Percentiles rank a stretch among this genome's conserved stretches.
Conservation (phyloP, 2,113 vertebrate genomes). For the Laticauda colubrina region DNA sequence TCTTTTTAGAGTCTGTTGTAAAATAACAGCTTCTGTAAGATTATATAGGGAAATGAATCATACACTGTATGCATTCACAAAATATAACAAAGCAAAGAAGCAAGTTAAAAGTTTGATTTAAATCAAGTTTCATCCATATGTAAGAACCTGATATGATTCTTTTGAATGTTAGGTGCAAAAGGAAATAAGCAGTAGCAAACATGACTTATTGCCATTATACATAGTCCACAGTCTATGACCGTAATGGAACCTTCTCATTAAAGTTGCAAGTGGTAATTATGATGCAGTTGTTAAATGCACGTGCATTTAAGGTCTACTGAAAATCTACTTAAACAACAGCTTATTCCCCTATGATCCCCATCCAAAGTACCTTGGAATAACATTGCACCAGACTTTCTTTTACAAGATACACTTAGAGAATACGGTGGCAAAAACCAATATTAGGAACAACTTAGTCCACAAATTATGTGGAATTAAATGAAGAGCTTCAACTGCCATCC, state of each 20-base stretch:
- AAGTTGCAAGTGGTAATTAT: neutral
- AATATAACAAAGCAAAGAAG: neutral
- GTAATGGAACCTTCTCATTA: neutral
- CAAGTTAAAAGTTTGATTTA: neutral
- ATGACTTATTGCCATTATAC: neutral
- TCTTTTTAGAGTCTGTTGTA: neutral
- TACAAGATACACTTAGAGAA: neutral
- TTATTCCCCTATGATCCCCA: neutral
- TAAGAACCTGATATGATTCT: neutral
- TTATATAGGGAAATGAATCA: neutral
- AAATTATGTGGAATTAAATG: neutral
- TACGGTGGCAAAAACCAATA: neutral
- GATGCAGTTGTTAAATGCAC: neutral
- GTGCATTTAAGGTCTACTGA: neutral
- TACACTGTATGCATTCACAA: neutral
- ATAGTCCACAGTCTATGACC: neutral
- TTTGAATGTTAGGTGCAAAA: neutral
- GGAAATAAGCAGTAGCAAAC: neutral
- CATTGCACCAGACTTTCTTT: neutral
- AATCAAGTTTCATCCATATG: neutral
- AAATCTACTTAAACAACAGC: neutral
- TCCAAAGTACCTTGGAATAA: neutral
- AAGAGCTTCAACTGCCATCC: neutral
- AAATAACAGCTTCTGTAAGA: neutral
- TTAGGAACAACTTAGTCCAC: neutral